Conservation (phyloP, 2,113 vertebrate genomes). For the Artemisiospiza belli region DNA sequence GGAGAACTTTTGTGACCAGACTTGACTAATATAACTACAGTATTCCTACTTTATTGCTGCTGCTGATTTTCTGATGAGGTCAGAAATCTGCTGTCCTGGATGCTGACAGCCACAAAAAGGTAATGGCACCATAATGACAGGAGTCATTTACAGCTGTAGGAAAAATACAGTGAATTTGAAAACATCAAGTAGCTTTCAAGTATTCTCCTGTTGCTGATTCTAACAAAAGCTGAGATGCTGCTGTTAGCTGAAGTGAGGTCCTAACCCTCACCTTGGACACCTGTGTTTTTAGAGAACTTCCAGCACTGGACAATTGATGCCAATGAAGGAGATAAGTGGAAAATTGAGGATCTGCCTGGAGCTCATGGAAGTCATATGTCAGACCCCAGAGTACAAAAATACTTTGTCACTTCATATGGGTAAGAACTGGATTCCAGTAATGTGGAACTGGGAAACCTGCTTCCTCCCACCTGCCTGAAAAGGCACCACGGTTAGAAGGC, state of each 20-base stretch:
- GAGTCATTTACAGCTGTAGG: background rate
- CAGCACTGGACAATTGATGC: constrained; percentile 70
- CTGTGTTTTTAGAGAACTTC: constrained; percentile 68
- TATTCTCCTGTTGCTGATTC: background rate
- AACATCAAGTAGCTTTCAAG: background rate
- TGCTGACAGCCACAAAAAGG: background rate
- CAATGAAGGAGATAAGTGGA: constrained; percentile 73
- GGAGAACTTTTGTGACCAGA: background rate
- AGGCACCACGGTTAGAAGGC: background rate
- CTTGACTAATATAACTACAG: background rate
- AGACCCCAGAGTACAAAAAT: constrained; percentile 69
- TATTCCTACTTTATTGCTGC: background rate
- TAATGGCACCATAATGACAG: background rate
- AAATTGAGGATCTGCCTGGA: constrained; percentile 71
- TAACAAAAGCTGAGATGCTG: background rate
- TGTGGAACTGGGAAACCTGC: background rate
- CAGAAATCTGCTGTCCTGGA: background rate
- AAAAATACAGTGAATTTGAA: background rate
- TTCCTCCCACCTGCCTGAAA: background rate
- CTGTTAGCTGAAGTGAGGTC: background rate
- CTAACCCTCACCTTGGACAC: background rate
- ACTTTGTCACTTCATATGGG: constrained; percentile 81
- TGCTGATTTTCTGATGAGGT: background rate
- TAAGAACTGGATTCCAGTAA: constrained; percentile 54
- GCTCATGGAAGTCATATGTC: constrained; percentile 54